Percentiles rank a stretch among this genome's conserved stretches.
Evolutionary conservation across 2,113 vertebrate species (phyloP).

Genomic region (Passerina amoena): DNA sequence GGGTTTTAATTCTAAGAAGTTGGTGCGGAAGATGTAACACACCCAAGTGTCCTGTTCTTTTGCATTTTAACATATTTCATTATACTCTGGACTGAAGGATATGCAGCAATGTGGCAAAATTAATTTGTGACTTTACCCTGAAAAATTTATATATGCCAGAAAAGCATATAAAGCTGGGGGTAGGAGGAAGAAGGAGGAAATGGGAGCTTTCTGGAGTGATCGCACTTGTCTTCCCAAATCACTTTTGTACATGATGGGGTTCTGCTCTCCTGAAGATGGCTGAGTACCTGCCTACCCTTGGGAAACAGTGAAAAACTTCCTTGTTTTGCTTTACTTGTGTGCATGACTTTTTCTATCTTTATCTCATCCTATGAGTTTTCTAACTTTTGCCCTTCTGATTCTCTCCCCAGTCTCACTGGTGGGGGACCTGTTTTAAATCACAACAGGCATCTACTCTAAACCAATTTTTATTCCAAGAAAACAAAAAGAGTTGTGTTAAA

Average conservation of each 20-base stretch:
- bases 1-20: background rate
- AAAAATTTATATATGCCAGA: fast-evolving
- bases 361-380: background rate
- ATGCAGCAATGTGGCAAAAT: background rate
- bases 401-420: background rate
- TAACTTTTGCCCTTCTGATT: background rate
- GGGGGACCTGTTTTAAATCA: background rate
- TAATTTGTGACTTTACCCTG: background rate
- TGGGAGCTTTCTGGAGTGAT: background rate
- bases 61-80: background rate
- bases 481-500: background rate
- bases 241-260: too few species aligned
- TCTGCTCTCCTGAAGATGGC: background rate
- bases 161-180: background rate
- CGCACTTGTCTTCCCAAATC: background rate
- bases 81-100: background rate
- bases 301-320: background rate
- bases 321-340: background rate
- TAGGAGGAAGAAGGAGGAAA: background rate
- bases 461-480: background rate
- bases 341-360: background rate
- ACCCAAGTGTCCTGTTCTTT: background rate
- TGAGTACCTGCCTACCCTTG: background rate
- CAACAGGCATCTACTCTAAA: background rate
- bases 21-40: background rate